Percentiles rank a stretch among this genome's conserved stretches.
phyloP scores from a whole-genome alignment of 2,797 vertebrate genomes.

The Falco naumanni region DNA sequence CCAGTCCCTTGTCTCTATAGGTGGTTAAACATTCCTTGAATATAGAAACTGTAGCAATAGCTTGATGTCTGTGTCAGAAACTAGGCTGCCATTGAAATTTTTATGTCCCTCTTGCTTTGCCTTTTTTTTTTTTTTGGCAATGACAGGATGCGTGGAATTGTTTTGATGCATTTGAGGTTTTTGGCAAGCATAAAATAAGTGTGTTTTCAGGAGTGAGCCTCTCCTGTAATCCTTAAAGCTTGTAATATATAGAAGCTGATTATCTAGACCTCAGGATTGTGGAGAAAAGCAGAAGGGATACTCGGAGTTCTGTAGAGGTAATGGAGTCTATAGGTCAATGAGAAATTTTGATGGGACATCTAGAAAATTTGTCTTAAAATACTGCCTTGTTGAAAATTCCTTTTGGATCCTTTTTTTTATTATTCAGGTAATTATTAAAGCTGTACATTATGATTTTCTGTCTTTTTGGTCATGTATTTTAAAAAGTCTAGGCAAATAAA shows the following conservation, averaged over 20 bases:
- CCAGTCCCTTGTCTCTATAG: background rate
- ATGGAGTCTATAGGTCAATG: background rate
- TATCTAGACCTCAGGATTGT: background rate
- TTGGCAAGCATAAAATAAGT: background rate
- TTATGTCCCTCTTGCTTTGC: rapidly evolving
- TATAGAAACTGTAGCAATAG: background rate
- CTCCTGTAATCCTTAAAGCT: background rate
- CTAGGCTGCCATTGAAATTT: background rate
- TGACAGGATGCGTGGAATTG: background rate
- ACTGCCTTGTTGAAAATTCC: background rate
- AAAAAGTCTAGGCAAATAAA: background rate
- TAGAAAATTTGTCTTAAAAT: background rate
- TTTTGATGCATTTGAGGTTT: background rate
- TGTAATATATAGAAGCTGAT: background rate
- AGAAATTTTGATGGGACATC: background rate
- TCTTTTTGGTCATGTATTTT: background rate
- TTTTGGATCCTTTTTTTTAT: background rate
- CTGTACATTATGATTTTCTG: background rate
- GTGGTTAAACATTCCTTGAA: background rate
- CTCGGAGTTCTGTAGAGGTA: background rate
- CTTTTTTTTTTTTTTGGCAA: too few species aligned
- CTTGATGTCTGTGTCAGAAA: background rate
- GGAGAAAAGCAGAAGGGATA: background rate
- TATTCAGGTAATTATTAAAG: background rate
- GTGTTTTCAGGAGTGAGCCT: background rate